These are phyloP conservation scores for Odobenus rosmarus DNA, from an alignment of 2,113 vertebrate species.

Conservation along the genomic window DNA sequence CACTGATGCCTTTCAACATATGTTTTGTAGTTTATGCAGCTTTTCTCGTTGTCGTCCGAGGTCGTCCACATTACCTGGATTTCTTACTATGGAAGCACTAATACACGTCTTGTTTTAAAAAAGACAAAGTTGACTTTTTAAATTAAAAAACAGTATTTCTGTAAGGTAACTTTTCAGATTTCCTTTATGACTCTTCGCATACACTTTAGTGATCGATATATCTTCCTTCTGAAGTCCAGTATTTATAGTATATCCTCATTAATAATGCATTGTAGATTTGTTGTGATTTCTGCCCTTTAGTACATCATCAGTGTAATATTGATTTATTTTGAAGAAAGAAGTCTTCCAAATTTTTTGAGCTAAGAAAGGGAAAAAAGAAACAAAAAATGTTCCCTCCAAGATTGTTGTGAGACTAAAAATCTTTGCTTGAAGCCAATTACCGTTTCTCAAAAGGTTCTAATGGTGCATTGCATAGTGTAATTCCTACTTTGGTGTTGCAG, in stretches of 20 bases:
- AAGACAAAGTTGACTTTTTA: background rate
- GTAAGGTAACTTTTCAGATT: background rate
- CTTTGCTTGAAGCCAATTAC: background rate
- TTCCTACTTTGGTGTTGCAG: background rate
- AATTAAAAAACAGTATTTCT: conserved; percentile 26
- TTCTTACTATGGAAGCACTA: background rate
- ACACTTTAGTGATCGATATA: background rate
- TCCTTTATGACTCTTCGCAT: background rate
- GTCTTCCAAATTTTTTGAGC: conserved; percentile 10
- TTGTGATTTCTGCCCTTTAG: background rate
- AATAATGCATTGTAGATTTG: background rate
- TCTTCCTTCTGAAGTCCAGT: background rate
- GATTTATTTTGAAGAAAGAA: conserved; percentile 41
- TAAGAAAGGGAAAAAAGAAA: conserved; percentile 19
- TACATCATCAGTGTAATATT: background rate
- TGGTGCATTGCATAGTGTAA: background rate
- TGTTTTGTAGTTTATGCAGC: background rate
- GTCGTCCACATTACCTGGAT: background rate
- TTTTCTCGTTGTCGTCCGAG: background rate
- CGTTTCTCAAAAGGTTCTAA: background rate
- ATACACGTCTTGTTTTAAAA: background rate
- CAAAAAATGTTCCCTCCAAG: background rate
- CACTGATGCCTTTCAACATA: background rate
- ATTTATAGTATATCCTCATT: background rate
- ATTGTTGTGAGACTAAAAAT: background rate